phyloP scores from a whole-genome alignment of 2,113 vertebrate genomes.

The Gopherus flavomarginatus region DNA sequence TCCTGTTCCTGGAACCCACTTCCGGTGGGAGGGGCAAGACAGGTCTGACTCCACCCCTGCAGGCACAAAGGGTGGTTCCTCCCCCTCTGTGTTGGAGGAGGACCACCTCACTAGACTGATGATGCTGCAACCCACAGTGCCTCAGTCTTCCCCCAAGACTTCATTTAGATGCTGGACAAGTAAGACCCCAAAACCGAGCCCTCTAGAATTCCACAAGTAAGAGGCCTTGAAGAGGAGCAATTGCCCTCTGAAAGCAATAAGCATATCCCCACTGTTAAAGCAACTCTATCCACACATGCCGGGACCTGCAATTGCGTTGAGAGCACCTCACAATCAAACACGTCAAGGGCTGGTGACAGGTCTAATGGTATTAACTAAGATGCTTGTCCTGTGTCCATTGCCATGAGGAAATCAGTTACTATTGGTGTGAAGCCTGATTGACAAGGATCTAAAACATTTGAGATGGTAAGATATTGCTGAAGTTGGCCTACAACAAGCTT shows the following conservation, averaged over 20 bases:
- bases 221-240: neutral
- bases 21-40: too few relatives aligned
- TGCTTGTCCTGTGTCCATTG: neutral
- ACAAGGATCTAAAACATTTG: neutral
- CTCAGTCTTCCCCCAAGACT: neutral
- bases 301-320: neutral
- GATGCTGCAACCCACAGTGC: neutral
- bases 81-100: too few relatives aligned
- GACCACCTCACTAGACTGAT: neutral
- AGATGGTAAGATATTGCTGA: neutral
- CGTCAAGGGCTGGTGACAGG: neutral
- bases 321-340: neutral
- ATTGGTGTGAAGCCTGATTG: neutral
- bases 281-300: neutral
- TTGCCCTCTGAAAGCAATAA: neutral
- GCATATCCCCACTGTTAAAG: neutral
- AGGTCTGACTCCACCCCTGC: too few relatives aligned
- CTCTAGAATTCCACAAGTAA: rapidly evolving
- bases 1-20: too few relatives aligned
- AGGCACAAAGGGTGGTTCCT: too few relatives aligned
- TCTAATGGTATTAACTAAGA: neutral
- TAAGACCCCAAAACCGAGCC: neutral
- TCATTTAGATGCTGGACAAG: neutral
- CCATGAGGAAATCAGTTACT: neutral
- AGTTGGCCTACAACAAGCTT: neutral